Base-by-base conservation (phyloP, 1,140 invertebrate genomes). In the Aradophagus sp. region DNA sequence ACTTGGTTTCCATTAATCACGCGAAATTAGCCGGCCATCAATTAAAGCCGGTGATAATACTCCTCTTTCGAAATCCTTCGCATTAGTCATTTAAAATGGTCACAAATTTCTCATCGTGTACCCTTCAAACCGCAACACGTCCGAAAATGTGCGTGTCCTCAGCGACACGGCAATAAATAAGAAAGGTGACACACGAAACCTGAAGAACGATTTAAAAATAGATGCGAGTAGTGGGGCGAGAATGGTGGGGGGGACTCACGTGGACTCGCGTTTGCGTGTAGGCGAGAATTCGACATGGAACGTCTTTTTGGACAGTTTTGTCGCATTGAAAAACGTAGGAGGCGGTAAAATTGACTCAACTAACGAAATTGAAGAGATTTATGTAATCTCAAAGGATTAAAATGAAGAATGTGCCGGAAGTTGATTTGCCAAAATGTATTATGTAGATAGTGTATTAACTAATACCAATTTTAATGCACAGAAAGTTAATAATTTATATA, bases 241-340 rank as follows among this genome's bases (percentile, higher is more conserved):
- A 61, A 17, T 29, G 20, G 27, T 36, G 36, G 56, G 29, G 36
- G 16, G 50, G 29, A 83, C 77, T 82, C 53, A 83, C 83, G 83
- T 83, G 56, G 80, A 75, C 79, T 79, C 79, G 0, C 80, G 75
- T 23, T 84, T 80, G 11, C 81, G 78, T 2, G 83, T 83, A 10
- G 84, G 82, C 23, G 82, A 79, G 7, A 88, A 73, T 76, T 89
- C 89, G 74, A 89, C 88, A 59, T 89, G 88, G 55, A 76, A 72
- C 3, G 83, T 70, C 61, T 86, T 87, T 45, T 87, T 84, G 35
- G 88, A 87, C 16, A 90, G 70, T 73, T n/a, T 92, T 92, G 78
- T 92, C 91, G 79, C 92, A 93, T 81, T 93, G 91, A 80, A 92
- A 92, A 47, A 93, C 87, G 68, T 92, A 87, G 5, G 82, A 81